Conservation (phyloP, 2,113 vertebrate genomes). For the Takifugu flavidus region DNA sequence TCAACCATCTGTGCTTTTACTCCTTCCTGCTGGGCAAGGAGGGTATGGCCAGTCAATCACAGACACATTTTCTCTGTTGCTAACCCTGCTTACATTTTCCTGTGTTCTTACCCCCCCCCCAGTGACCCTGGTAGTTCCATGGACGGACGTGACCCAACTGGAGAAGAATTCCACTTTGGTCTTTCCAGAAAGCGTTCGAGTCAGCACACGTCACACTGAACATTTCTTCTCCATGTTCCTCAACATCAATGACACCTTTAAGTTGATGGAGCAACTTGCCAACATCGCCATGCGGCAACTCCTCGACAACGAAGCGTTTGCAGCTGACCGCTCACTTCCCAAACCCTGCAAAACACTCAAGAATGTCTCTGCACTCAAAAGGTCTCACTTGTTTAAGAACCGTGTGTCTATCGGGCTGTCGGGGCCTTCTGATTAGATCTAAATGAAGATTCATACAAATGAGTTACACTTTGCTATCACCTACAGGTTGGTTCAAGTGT, state of each 20-base stretch:
- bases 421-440: no score
- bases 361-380: constrained; percentile 90
- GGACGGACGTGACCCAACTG: constrained; percentile 91
- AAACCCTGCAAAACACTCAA: constrained; percentile 84
- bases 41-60: constrained; percentile 68
- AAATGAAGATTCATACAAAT: no score
- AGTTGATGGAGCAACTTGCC: constrained; percentile 96
- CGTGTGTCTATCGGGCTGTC: background rate
- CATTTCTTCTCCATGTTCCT: constrained; percentile 98
- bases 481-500: no score
- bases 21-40: constrained; percentile 96
- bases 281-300: constrained; percentile 95
- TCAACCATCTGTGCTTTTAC: constrained; percentile 98
- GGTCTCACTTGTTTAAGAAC: constrained; percentile 40
- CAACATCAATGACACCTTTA: constrained; percentile 93
- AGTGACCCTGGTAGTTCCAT: constrained; percentile 93
- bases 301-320: constrained; percentile 87
- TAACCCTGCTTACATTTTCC: no score
- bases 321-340: constrained; percentile 83
- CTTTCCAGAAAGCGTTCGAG: constrained; percentile 92
- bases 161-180: constrained; percentile 93
- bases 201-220: constrained; percentile 85
- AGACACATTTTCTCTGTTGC: background rate
- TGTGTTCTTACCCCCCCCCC: background rate
- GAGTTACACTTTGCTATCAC: no score